Evolutionary conservation across 1,140 invertebrate genomes (phyloP).

Genomic region (Musca vetustissima): DNA sequence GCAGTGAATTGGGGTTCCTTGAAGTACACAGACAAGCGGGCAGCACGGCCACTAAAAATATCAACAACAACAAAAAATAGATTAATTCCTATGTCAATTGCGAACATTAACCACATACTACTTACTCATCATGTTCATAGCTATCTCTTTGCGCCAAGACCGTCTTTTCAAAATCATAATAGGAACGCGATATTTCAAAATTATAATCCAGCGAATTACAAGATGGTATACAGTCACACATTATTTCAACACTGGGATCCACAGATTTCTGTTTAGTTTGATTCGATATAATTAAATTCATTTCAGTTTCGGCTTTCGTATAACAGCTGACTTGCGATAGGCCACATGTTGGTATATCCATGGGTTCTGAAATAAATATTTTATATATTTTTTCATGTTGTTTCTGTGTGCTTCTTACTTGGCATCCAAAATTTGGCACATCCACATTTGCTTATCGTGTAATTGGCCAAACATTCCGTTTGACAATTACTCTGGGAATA

Average conservation of each 20-base stretch:
- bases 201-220: conserved; percentile 69
- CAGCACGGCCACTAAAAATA: conserved; percentile 35
- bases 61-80: neutral
- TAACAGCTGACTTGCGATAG: conserved; percentile 41
- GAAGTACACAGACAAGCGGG: conserved; percentile 61
- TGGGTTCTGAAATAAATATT: conserved; percentile 34
- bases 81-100: neutral
- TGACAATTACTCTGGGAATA: conserved; percentile 78
- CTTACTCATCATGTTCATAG: conserved; percentile 45
- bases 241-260: conserved; percentile 34
- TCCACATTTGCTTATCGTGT: conserved; percentile 65
- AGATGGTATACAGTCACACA: conserved; percentile 66
- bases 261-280: conserved; percentile 38
- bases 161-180: conserved; percentile 40
- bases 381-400: neutral
- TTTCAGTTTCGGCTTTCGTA: conserved; percentile 47
- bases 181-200: conserved; percentile 65
- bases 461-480: conserved; percentile 75
- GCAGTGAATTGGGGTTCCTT: conserved; percentile 69
- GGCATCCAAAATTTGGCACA: conserved; percentile 72
- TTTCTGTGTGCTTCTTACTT: conserved; percentile 54
- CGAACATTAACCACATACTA: neutral
- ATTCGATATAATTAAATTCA: conserved; percentile 42
- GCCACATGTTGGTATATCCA: conserved; percentile 40
- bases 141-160: conserved; percentile 39